Percentiles rank a stretch among this genome's conserved stretches.
Evolutionary conservation across 2,888 invertebrate genomes (phyloP).

Genomic region (Hemistola chrysoprasaria): DNA sequence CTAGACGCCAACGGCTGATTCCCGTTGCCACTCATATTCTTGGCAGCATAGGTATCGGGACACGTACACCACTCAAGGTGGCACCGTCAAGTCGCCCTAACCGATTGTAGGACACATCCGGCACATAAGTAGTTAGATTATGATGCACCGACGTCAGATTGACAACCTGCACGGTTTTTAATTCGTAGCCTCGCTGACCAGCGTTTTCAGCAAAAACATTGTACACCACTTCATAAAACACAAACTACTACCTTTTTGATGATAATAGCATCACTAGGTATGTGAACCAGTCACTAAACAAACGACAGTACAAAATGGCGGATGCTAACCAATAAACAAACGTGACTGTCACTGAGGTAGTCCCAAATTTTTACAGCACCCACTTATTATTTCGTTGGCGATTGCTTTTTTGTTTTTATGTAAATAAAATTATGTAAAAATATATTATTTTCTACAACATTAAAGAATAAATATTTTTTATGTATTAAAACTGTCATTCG

Average conservation of each 20-base stretch:
- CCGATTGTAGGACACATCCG: conserved; percentile 82
- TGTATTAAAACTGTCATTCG: conserved; percentile 73
- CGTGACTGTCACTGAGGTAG: conserved; percentile 70
- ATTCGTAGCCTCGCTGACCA: conserved; percentile 63
- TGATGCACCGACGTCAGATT: conserved; percentile 69
- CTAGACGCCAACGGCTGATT: conserved; percentile 84
- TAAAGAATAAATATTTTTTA: conserved; percentile 65
- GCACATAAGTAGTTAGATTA: conserved; percentile 65
- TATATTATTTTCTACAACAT: conserved; percentile 58
- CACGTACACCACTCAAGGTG: conserved; percentile 84
- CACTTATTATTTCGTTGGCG: conserved; percentile 28
- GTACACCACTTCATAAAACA: conserved; percentile 69
- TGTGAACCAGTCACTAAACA: conserved; percentile 78
- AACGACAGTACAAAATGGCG: conserved; percentile 83
- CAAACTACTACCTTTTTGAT: conserved; percentile 63
- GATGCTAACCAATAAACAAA: conserved; percentile 82
- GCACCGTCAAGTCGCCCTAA: conserved; percentile 81
- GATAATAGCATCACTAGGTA: conserved; percentile 69
- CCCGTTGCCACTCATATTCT: conserved; percentile 85
- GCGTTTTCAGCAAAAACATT: conserved; percentile 76
- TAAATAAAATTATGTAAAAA: conserved; percentile 69
- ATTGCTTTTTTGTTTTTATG: conserved; percentile 47
- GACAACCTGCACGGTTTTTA: conserved; percentile 70
- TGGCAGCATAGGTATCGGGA: conserved; percentile 82
- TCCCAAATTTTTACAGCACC: conserved; percentile 35